Conservation (phyloP, 2,797 vertebrate species). For the Halcyon smyrnensis region DNA sequence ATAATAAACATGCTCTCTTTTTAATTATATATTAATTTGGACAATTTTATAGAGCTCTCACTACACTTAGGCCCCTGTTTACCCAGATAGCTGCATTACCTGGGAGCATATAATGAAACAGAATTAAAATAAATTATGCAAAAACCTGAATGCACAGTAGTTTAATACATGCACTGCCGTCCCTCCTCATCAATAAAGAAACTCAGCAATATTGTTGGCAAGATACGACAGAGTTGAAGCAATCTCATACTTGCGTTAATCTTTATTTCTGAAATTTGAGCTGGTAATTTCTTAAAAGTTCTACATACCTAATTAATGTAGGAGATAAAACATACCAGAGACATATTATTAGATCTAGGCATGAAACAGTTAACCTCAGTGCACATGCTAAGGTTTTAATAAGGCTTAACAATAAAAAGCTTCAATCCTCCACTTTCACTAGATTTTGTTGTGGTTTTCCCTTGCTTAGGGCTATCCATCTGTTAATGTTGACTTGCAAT, state of each 20-base stretch:
- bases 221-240: not conserved
- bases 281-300: not conserved
- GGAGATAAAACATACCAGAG: not conserved
- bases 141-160: not conserved
- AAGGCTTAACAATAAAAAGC: conserved; percentile 77
- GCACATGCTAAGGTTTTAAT: conserved; percentile 74
- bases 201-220: not conserved
- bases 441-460: conserved; percentile 72
- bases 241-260: not conserved
- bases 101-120: not conserved
- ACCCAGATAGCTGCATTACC: not conserved
- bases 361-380: conserved; percentile 74
- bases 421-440: conserved; percentile 69
- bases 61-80: not conserved
- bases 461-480: conserved; percentile 82
- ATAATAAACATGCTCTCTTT: not conserved
- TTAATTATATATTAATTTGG: not conserved
- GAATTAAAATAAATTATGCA: not conserved
- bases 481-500: conserved; percentile 72
- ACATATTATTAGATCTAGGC: not conserved
- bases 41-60: not conserved
- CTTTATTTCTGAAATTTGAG: not conserved
- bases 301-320: not conserved
- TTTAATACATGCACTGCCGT: not conserved
- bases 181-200: not conserved